Conservation (phyloP, 2,888 invertebrate species). For the Chrysomela aeneicollis region DNA sequence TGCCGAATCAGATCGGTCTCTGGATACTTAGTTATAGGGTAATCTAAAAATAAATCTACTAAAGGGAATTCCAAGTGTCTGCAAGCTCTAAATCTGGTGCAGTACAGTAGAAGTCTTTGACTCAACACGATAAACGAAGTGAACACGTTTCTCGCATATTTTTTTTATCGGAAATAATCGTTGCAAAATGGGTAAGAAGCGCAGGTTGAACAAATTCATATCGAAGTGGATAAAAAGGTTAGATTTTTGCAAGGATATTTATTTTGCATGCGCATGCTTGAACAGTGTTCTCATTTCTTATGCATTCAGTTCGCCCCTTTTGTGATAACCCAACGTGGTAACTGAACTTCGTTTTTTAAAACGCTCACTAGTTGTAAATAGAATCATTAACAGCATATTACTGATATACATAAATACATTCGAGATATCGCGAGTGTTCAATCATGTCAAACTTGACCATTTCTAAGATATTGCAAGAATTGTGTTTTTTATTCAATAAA, state of each 20-base stretch:
- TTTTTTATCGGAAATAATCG: constrained; percentile 10
- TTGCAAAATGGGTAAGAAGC: constrained; percentile 57
- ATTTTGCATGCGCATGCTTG: constrained; percentile 13
- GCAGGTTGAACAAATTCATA: constrained; percentile 58
- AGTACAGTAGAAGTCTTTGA: constrained; percentile 7
- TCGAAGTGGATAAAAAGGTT: constrained; percentile 62
- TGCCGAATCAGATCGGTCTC: neutral
- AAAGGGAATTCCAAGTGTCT: constrained; percentile 47
- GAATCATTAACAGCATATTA: no score
- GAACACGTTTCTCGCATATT: neutral
- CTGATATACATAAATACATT: no score
- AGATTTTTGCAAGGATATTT: constrained; percentile 19
- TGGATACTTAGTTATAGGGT: neutral
- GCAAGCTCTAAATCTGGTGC: constrained; percentile 41
- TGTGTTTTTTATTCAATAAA: no score
- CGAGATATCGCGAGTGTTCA: no score
- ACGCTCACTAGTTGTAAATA: no score
- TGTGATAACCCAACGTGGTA: neutral
- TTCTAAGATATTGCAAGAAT: no score
- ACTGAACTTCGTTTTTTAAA: neutral
- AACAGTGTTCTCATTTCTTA: constrained; percentile 8
- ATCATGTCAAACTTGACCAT: no score
- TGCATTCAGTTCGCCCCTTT: neutral
- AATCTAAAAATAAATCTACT: constrained; percentile 48
- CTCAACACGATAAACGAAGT: neutral